These are phyloP conservation scores for Pocillopora verrucosa DNA, from an alignment of 64 coral and sea anemone species.

Conservation along the genomic window DNA sequence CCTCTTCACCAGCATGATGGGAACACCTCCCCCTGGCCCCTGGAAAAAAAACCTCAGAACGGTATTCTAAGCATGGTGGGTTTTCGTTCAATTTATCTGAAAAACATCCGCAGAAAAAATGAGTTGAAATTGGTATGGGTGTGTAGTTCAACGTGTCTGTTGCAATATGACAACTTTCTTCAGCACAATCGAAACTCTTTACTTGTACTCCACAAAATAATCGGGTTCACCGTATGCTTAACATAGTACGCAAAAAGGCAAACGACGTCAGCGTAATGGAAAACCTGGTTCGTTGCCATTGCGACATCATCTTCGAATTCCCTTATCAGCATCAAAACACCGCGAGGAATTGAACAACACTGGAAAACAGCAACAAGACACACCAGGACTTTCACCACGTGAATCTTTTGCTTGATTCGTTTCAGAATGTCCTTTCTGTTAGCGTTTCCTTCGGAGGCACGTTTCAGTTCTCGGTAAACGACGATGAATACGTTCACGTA, in stretches of 20 bases:
- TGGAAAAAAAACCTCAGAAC: too few relatives aligned
- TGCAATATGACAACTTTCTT: neutral
- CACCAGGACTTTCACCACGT: constrained; percentile 69
- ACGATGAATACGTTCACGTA: constrained; percentile 45
- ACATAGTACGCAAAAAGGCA: constrained; percentile 73
- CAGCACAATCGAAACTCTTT: constrained; percentile 46
- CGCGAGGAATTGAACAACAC: constrained; percentile 75
- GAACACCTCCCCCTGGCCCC: too few relatives aligned
- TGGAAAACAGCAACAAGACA: constrained; percentile 80
- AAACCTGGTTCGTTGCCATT: constrained; percentile 13
- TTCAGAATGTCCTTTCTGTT: neutral
- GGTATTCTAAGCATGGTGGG: too few relatives aligned
- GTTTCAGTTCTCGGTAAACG: constrained; percentile 32
- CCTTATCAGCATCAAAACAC: constrained; percentile 61
- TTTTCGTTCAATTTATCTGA: too few relatives aligned
- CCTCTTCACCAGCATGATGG: too few relatives aligned
- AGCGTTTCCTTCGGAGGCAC: constrained; percentile 26
- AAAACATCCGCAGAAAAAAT: too few relatives aligned
- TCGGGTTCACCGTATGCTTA: constrained; percentile 85
- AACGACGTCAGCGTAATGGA: constrained; percentile 53
- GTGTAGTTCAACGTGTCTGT: too few relatives aligned
- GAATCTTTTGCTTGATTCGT: constrained; percentile 37
- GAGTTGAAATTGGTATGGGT: too few relatives aligned
- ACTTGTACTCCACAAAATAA: constrained; percentile 63
- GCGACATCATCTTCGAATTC: constrained; percentile 43